Percentiles rank a stretch among this genome's conserved stretches.
These are phyloP conservation scores for Argopecten irradians DNA, from an alignment of 1,140 invertebrate species.

Conservation along the genomic window DNA sequence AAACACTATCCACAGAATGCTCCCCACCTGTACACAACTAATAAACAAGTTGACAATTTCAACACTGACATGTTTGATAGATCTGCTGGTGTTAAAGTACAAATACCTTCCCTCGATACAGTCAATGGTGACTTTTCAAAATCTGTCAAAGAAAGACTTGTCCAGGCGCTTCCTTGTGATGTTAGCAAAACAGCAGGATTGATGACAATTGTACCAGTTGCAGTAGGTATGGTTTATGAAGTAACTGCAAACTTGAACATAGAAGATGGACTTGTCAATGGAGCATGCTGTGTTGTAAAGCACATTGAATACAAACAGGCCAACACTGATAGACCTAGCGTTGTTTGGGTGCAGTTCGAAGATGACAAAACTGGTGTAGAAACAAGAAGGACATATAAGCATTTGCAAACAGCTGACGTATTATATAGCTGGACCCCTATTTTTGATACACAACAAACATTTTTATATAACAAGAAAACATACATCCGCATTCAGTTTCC, in stretches of 20 bases:
- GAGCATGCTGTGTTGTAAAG: not conserved
- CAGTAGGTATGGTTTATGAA: not conserved
- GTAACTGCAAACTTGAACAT: not conserved
- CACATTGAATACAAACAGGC: not conserved
- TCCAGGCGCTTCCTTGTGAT: not conserved
- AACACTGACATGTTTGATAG: constrained; percentile 23
- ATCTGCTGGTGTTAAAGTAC: constrained; percentile 16
- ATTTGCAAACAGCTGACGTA: not conserved
- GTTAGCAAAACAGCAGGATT: not conserved
- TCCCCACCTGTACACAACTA: constrained; percentile 31
- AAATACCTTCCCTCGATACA: constrained; percentile 6
- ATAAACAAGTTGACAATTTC: constrained; percentile 4
- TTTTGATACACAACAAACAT: not conserved
- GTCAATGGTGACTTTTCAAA: not conserved
- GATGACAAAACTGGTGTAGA: not conserved
- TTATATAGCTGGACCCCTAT: not conserved
- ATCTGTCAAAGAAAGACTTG: not conserved
- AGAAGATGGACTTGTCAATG: not conserved
- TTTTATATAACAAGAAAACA: not conserved
- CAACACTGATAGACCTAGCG: not conserved
- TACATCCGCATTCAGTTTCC: constrained; percentile 20
- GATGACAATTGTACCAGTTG: not conserved
- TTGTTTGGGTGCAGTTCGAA: constrained; percentile 32
- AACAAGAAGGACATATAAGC: not conserved
- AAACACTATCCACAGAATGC: not conserved